Evolutionary conservation across 2,797 vertebrate species (phyloP), one percentile per base, ranked within the genome.

Genomic region (Bothrops alternatus): DNA sequence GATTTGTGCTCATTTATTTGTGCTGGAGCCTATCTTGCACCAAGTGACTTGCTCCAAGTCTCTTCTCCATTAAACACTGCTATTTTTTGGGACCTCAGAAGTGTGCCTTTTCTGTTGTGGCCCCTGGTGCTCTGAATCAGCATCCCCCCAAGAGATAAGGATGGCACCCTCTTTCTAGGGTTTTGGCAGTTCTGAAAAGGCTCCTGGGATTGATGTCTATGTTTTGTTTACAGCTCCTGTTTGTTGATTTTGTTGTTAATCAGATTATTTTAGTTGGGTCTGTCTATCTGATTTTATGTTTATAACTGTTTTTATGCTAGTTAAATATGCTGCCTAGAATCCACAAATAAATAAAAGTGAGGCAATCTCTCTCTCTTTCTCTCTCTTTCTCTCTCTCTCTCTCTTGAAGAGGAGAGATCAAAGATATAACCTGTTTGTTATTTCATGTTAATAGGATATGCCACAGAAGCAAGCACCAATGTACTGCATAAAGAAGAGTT

Each of bases 401-500:
- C 32, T 78, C 10, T 78, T 42, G 5, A 47, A 53, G 23, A 57
- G 16, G 55, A 7, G 50, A 58, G 1, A 56, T n/a, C n/a, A 6
- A 0, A 10, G 10, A 23, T n/a, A 3, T 42, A 25, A 7, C 69
- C 14, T 88, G 32, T 5, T 0, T 87, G 88, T 57, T 20, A 65
- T n/a, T 58, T 37, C 25, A 26, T 73, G 14, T 60, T 8, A 18
- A 3, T 96, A 99, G 99, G 99, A 90, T 99, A 99, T 95, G 97
- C 99, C 0, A 96, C 98, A 14, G 95, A 98, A 55, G 97, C 98
- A 92, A 98, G 98, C 90, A 97, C 93, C 2, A 98, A 97, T 11
- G 85, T 99, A 91, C 97, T 99, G 93, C 97, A 96, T 89, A 95
- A 1, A 37, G 88, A 95, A 0, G 12, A 96, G 0, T 96, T 98